phyloP scores from a whole-genome alignment of 2,113 vertebrate species.

The Nesogale talazaci region DNA sequence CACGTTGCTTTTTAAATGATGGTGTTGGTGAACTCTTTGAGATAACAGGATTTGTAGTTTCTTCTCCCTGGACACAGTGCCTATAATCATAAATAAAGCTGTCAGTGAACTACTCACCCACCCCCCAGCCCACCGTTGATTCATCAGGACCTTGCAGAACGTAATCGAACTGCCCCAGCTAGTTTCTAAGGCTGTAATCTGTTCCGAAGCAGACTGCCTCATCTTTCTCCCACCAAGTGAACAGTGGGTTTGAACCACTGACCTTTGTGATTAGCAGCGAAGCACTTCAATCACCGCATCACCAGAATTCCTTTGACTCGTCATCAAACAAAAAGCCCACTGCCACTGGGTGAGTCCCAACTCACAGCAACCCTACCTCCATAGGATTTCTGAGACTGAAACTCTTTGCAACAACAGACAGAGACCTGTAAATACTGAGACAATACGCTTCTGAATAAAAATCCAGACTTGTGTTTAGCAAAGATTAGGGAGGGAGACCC shows the following conservation, averaged over 20 bases:
- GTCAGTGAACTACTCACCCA: constrained; percentile 25
- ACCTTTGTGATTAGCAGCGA: too few relatives aligned
- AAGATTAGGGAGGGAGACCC: constrained; percentile 35
- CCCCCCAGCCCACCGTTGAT: not conserved
- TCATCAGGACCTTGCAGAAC: too few relatives aligned
- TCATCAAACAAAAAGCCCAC: too few relatives aligned
- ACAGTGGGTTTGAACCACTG: too few relatives aligned
- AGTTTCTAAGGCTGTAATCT: too few relatives aligned
- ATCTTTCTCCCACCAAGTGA: too few relatives aligned
- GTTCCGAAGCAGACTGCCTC: too few relatives aligned
- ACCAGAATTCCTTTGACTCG: too few relatives aligned
- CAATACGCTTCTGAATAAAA: constrained; percentile 56
- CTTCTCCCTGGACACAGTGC: not conserved
- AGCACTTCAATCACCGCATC: too few relatives aligned
- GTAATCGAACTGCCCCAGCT: too few relatives aligned
- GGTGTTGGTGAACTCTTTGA: not conserved
- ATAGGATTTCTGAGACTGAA: not conserved
- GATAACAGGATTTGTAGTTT: constrained; percentile 26
- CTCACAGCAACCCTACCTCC: too few relatives aligned
- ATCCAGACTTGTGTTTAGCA: constrained; percentile 30
- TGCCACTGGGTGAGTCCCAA: too few relatives aligned
- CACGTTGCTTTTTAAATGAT: not conserved
- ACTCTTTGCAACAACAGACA: not conserved
- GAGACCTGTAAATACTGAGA: constrained; percentile 73
- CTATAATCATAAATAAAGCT: constrained; percentile 22